Percentiles rank a stretch among this genome's conserved stretches.
These are phyloP conservation scores for Prionailurus viverrinus DNA, from an alignment of 2,113 vertebrate species.

Conservation along the genomic window DNA sequence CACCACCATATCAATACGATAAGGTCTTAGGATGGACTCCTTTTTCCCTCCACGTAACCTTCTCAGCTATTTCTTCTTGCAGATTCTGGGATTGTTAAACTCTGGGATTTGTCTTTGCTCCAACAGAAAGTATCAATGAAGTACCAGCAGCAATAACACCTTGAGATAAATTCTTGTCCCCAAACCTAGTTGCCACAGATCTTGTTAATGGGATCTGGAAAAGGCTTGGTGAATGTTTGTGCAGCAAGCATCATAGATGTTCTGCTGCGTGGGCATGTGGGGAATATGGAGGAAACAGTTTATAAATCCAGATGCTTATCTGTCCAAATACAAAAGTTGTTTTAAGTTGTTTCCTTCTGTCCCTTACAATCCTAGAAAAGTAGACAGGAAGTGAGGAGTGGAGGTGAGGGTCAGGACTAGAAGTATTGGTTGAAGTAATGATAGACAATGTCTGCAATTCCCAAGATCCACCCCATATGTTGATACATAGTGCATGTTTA, in stretches of 20 bases:
- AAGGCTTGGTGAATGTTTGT: background rate
- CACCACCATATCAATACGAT: background rate
- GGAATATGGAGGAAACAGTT: background rate
- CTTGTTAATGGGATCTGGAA: background rate
- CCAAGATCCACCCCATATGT: conserved; percentile 29
- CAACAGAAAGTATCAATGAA: background rate
- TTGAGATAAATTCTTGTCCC: conserved; percentile 15
- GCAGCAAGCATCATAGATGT: background rate
- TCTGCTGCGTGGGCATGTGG: background rate
- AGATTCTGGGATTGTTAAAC: background rate
- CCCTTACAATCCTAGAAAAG: background rate
- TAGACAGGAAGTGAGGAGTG: background rate
- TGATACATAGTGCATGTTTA: background rate
- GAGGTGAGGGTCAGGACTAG: background rate
- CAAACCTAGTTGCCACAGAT: conserved; percentile 16
- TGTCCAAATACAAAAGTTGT: conserved; percentile 26
- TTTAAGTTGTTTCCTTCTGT: background rate
- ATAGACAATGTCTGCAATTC: background rate
- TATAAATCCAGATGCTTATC: background rate
- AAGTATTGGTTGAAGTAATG: background rate
- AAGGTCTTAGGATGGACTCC: background rate
- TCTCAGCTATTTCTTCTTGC: background rate
- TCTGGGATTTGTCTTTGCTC: conserved; percentile 34
- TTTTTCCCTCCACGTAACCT: background rate
- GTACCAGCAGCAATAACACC: background rate